Evolutionary conservation across 2,797 vertebrate species (phyloP).

Genomic region (Acanthurus lineatus): DNA sequence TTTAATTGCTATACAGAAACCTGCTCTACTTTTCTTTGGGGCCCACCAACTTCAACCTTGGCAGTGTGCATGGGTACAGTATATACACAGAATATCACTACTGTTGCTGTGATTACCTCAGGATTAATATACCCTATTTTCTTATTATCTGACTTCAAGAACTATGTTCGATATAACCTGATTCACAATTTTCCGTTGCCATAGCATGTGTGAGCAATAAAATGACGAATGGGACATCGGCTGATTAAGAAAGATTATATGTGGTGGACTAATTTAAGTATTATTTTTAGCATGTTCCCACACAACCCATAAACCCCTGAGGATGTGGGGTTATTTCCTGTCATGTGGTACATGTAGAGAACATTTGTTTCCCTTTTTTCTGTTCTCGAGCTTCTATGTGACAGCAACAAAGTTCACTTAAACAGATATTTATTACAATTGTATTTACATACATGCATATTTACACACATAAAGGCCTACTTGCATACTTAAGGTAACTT

Average conservation of each 20-base stretch:
- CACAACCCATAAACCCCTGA: background rate
- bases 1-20: background rate
- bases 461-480: no score
- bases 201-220: background rate
- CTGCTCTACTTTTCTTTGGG: background rate
- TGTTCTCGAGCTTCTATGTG: background rate
- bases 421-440: no score
- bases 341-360: background rate
- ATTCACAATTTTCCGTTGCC: background rate
- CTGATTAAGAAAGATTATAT: background rate
- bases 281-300: conserved; percentile 6
- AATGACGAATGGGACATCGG: no score
- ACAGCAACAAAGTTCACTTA: background rate
- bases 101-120: background rate
- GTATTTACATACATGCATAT: no score
- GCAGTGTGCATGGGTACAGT: background rate
- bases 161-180: background rate
- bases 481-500: no score
- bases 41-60: background rate
- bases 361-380: conserved; percentile 20
- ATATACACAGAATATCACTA: background rate
- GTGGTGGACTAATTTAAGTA: background rate
- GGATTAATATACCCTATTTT: background rate
- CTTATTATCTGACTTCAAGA: background rate
- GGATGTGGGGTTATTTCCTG: conserved; percentile 19